Percentiles rank a stretch among this genome's conserved stretches.
Evolutionary conservation across 2,888 invertebrate species (phyloP).

Genomic region (Argyra leucocephala): DNA sequence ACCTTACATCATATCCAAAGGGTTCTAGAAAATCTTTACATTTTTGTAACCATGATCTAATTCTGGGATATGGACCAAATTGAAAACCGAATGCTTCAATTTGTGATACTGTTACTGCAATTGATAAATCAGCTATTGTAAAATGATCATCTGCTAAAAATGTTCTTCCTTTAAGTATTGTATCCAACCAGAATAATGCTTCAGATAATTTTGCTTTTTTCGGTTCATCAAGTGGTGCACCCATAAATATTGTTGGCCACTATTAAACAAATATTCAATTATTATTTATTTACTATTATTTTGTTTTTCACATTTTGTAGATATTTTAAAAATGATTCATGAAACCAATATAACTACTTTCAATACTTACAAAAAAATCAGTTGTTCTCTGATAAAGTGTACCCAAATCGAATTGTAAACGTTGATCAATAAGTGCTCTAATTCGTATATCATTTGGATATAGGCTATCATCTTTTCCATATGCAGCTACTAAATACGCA

Average conservation of each 20-base stretch:
- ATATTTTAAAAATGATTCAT: background rate
- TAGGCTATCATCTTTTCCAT: conserved; percentile 51
- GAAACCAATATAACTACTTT: background rate
- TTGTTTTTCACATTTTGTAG: too few relatives aligned
- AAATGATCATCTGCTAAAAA: conserved; percentile 52
- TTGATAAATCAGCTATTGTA: conserved; percentile 40
- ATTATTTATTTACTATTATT: too few relatives aligned
- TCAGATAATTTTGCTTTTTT: conserved; percentile 48
- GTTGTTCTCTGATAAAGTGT: conserved; percentile 47
- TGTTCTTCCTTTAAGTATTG: conserved; percentile 46
- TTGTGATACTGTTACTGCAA: conserved; percentile 40
- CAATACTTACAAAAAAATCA: conserved; percentile 47
- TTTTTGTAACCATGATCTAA: conserved; percentile 55
- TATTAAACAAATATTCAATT: conserved; percentile 28
- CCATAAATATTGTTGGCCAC: conserved; percentile 45
- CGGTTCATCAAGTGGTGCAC: conserved; percentile 43
- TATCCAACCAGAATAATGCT: conserved; percentile 49
- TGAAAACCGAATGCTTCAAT: conserved; percentile 48
- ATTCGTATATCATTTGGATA: conserved; percentile 52
- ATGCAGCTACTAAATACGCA: conserved; percentile 51
- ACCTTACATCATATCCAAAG: conserved; percentile 53
- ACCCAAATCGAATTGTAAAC: conserved; percentile 51
- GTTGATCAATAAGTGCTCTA: conserved; percentile 51
- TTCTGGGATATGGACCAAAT: conserved; percentile 45
- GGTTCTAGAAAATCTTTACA: conserved; percentile 55